phyloP scores from a whole-genome alignment of 1,140 invertebrate genomes.

The Yoshiicerus persimilis region DNA sequence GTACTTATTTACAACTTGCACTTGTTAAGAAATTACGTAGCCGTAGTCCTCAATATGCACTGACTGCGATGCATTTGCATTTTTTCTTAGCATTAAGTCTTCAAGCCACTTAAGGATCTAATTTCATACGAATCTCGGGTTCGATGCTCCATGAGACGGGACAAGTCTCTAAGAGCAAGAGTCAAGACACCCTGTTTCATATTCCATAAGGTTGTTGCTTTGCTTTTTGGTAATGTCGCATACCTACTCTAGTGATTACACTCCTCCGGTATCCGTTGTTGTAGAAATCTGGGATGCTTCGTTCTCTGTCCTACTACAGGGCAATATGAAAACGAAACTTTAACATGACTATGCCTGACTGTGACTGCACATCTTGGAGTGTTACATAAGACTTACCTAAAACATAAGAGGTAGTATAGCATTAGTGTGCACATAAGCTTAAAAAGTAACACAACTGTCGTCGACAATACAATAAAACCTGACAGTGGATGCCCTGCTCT shows the following conservation, averaged over 20 bases:
- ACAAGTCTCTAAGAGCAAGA: background rate
- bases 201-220: background rate
- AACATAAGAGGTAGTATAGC: no score
- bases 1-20: background rate
- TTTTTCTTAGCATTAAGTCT: conserved; percentile 4
- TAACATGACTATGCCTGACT: background rate
- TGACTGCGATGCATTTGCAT: background rate
- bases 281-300: background rate
- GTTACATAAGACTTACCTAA: background rate
- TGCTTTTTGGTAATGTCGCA: background rate
- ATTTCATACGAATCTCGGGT: conserved; percentile 16
- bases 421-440: background rate
- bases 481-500: background rate
- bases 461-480: background rate
- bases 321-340: no score
- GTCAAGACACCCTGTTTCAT: background rate
- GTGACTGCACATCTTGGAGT: no score
- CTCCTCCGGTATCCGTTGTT: background rate
- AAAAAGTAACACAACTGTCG: background rate
- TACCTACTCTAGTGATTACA: background rate
- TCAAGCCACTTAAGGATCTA: conserved; percentile 15
- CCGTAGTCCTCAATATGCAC: background rate
- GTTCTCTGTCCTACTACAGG: background rate
- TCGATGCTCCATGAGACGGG: background rate
- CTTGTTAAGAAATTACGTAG: background rate